Percentiles rank a stretch among this genome's conserved stretches.
Evolutionary conservation across 1,140 invertebrate genomes (phyloP).

Genomic region (Nomia melanderi): DNA sequence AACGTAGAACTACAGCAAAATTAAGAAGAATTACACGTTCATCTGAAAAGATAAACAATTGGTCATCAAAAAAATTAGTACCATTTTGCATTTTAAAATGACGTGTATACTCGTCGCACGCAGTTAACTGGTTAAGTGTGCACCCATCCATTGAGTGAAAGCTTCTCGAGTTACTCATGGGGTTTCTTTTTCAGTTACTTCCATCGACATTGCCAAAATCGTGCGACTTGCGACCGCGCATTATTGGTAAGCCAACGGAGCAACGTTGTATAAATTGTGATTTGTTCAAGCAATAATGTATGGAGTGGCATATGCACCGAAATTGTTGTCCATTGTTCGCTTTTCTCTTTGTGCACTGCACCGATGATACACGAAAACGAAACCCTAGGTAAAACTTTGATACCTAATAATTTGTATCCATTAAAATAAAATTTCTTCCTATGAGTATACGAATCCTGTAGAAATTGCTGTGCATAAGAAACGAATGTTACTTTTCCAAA

Average conservation of each 20-base stretch:
- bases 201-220: conserved; percentile 44
- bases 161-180: conserved; percentile 5
- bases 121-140: too few relatives aligned
- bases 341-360: neutral
- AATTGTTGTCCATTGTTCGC: neutral
- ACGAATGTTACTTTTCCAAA: too few relatives aligned
- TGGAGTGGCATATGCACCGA: neutral
- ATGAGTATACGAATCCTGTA: too few relatives aligned
- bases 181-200: conserved; percentile 45
- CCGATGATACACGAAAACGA: neutral
- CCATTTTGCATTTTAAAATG: too few relatives aligned
- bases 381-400: neutral
- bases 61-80: too few relatives aligned
- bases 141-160: conserved; percentile 5
- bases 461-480: too few relatives aligned
- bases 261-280: neutral
- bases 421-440: neutral
- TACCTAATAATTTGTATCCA: neutral
- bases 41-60: too few relatives aligned
- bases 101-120: too few relatives aligned
- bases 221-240: conserved; percentile 12
- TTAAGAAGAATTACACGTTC: too few relatives aligned
- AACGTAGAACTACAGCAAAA: too few relatives aligned
- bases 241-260: conserved; percentile 30
- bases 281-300: neutral